Evolutionary conservation across 2,888 invertebrate genomes (phyloP), one percentile per base, ranked within the genome.

Genomic region (Salpingus planirostris): DNA sequence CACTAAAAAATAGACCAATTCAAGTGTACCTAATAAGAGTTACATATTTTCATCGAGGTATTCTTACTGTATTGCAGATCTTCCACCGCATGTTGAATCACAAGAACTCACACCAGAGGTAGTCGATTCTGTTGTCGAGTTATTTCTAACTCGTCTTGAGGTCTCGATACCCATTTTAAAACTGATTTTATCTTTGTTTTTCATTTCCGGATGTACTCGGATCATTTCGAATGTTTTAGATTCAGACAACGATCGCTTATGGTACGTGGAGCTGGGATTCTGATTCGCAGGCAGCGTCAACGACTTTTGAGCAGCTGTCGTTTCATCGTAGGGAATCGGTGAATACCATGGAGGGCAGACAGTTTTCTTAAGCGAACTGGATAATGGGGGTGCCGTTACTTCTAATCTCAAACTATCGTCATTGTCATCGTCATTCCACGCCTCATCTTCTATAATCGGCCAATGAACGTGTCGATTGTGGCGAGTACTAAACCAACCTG

Each of bases 31-130:
- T n/a, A n/a, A n/a, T n/a, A n/a, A n/a, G n/a, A n/a, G n/a, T n/a
- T n/a, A n/a, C n/a, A n/a, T n/a, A n/a, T n/a, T n/a, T n/a, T n/a
- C n/a, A n/a, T n/a, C n/a, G n/a, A n/a, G n/a, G n/a, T n/a, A n/a
- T n/a, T n/a, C n/a, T 31, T 31, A 39, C 28, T 28, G 49, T 54
- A 66, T 60, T 76, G 70, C 72, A 73, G 49, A 74, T 40, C 44
- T 46, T 56, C 73, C 73, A 38, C 73, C 78, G 13, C 74, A 68
- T 28, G 76, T 76, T 2, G 84, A 86, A 60, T 87, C 87, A 50
- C 79, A 81, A 33, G 86, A 87, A 62, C 85, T 83, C 12, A 87
- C 79, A 23, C 86, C 87, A 40, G 85, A 86, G 1, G 84, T 85
- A 35, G 81, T 82, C 2, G 85, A 85, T 55, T 86, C 86, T n/a